Evolutionary conservation across 2,113 vertebrate species (phyloP).

Genomic region (Pseudorectes ferrugineus): DNA sequence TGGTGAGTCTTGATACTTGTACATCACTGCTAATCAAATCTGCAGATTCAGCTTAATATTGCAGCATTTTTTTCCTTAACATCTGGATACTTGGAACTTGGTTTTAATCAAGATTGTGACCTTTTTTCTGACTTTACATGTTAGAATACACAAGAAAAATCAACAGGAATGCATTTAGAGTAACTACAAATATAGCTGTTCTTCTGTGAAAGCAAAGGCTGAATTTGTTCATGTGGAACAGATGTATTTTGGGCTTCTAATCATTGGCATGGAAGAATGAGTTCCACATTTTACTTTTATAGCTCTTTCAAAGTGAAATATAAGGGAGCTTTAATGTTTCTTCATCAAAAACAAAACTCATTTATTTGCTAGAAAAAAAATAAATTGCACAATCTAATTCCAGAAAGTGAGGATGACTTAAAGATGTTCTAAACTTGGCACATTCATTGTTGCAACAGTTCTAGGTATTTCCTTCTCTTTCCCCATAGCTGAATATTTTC

Average conservation of each 20-base stretch:
- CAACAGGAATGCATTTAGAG: not conserved
- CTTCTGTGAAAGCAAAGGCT: conserved; percentile 59
- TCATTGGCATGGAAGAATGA: conserved; percentile 63
- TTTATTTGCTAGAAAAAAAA: conserved; percentile 16
- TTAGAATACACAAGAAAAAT: not conserved
- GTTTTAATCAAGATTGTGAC: not conserved
- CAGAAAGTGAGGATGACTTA: conserved; percentile 72
- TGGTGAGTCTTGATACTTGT: not conserved
- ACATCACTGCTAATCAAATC: not conserved
- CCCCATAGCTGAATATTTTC: not conserved
- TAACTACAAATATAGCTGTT: not conserved
- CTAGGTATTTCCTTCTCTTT: conserved; percentile 67
- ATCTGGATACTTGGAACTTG: not conserved
- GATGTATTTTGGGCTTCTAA: conserved; percentile 54
- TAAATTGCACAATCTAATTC: conserved; percentile 69
- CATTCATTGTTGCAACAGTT: conserved; percentile 53
- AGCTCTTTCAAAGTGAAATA: conserved; percentile 41
- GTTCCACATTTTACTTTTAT: conserved; percentile 65
- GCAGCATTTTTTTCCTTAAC: not conserved
- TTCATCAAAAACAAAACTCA: conserved; percentile 25
- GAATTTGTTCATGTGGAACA: conserved; percentile 54
- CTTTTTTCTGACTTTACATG: not conserved
- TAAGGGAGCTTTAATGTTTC: not conserved
- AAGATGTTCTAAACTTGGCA: conserved; percentile 62
- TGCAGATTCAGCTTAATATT: not conserved